Percentiles rank a stretch among this genome's conserved stretches.
Conservation (phyloP, 2,797 vertebrate species). For the Buceros bicornis region DNA sequence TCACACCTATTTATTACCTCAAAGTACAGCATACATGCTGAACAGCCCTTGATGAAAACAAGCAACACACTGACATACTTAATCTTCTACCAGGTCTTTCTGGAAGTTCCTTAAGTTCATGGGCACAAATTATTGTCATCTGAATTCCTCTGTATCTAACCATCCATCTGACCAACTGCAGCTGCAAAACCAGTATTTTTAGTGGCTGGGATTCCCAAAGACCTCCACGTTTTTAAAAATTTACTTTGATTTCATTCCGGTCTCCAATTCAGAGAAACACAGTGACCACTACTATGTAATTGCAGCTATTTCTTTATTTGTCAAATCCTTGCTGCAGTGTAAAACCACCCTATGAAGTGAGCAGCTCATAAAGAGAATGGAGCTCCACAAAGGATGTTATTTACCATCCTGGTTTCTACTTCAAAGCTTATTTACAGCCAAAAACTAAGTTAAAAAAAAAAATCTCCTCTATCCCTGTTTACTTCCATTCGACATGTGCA, state of each 20-base stretch:
- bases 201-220: background rate
- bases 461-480: background rate
- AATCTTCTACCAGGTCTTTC: background rate
- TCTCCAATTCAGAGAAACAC: background rate
- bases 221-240: background rate
- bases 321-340: background rate
- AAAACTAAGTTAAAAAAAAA: background rate
- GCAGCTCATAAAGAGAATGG: background rate
- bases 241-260: background rate
- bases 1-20: background rate
- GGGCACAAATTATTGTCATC: background rate
- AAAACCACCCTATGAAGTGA: background rate
- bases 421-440: background rate
- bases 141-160: background rate
- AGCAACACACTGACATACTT: background rate
- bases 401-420: background rate
- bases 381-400: background rate
- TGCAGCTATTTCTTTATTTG: background rate
- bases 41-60: background rate
- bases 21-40: background rate
- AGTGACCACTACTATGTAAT: background rate
- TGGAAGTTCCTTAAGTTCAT: accelerated
- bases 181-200: accelerated
- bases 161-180: background rate
- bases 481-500: background rate